Base-by-base conservation (phyloP, 2,797 vertebrate species). In the Nothura maculosa region DNA sequence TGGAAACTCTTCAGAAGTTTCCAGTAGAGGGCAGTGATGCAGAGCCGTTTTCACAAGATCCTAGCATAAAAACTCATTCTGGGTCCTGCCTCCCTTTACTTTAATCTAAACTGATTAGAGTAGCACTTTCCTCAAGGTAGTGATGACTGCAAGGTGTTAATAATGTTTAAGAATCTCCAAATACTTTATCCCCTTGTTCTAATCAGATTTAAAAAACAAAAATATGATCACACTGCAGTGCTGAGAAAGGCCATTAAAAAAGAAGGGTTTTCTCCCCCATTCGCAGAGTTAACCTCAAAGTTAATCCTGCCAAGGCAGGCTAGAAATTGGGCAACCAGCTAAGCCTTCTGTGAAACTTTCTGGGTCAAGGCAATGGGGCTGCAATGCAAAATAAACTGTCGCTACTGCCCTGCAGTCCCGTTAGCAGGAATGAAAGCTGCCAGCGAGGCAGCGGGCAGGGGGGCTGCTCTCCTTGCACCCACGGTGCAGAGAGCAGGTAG, bases 21-120 rank as follows among this genome's bases (percentile, higher is more conserved):
- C 86, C 92, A 85, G n/a, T 68, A 96, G 93, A 95, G 92, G 93
- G 94, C 96, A 92, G 80, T 75, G 64, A 76, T 40, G 36, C 58
- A 82, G 79, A 91, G 85, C 25, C 18, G n/a, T n/a, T 55, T n/a
- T n/a, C 30, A 19, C 54, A 11, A 19, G 54, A n/a, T 55, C 54
- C 30, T 19, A 18, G 18, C 52, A 55, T 30, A n/a, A 17, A 55
- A 55, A 55, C 30, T 67, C 43, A 34, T 8, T 9, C 22, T 7
- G 22, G n/a, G 45, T 48, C 16, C 64, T 34, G 22, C 30, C 16
- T 67, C 64, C 6, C 22, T 67, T 67, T 47, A 48, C 45, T 48
- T 32, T 47, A 48, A 20, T 45, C 43, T 34, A 67, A 34, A 25
- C n/a, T 19, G 43, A 48, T 24, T 34, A 22, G 22, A 48, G 36